Evolutionary conservation across 2,888 invertebrate species (phyloP).

Genomic region (Protodeltote pygarga): DNA sequence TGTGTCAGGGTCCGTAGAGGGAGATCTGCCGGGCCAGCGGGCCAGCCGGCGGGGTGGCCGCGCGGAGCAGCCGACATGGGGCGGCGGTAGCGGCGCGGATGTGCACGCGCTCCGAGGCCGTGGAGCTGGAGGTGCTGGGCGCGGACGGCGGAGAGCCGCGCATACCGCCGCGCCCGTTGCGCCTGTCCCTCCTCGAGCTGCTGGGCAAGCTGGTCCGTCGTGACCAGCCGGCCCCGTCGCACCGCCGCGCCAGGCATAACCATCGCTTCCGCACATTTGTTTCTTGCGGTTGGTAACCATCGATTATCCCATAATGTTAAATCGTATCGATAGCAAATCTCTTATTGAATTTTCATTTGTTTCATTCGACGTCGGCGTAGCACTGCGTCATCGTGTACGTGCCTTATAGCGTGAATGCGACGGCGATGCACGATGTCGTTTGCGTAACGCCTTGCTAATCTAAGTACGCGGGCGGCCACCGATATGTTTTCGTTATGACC

Average conservation of each 20-base stretch:
- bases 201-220: conserved; percentile 88
- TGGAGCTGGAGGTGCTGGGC: conserved; percentile 93
- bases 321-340: conserved; percentile 27
- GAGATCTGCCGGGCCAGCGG: conserved; percentile 63
- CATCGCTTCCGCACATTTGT: conserved; percentile 86
- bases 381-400: conserved; percentile 49
- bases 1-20: conserved; percentile 56
- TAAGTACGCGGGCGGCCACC: conserved; percentile 10
- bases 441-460: conserved; percentile 46
- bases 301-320: conserved; percentile 41
- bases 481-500: conserved; percentile 39
- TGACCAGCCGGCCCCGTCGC: conserved; percentile 79
- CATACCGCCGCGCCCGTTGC: conserved; percentile 90
- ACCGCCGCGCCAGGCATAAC: conserved; percentile 82
- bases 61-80: conserved; percentile 88
- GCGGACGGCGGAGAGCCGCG: conserved; percentile 92
- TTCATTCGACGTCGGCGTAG: conserved; percentile 37
- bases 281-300: conserved; percentile 78
- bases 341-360: conserved; percentile 46
- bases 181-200: conserved; percentile 89
- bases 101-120: conserved; percentile 93
- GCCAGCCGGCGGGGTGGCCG: conserved; percentile 65
- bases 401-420: conserved; percentile 32
- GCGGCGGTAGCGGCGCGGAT: conserved; percentile 91
- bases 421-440: conserved; percentile 41